Conservation (phyloP, 2,888 invertebrate genomes). For the Cryptocephalus primarius region DNA sequence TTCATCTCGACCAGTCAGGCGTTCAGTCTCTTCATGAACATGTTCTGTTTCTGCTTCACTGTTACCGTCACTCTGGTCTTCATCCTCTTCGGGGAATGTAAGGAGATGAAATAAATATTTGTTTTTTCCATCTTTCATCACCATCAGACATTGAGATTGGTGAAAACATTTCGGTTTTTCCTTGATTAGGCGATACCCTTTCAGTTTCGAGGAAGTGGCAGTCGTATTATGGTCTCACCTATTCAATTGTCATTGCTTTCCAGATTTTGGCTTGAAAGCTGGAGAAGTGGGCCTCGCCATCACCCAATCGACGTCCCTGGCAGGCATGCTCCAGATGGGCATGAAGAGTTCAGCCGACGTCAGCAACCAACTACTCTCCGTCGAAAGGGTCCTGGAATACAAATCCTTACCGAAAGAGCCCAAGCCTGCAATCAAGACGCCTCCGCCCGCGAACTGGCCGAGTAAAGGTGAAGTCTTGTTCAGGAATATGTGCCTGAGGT, state of each 20-base stretch:
- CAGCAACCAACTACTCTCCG: constrained; percentile 64
- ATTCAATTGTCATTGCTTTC: background rate
- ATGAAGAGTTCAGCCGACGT: constrained; percentile 77
- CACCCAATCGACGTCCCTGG: constrained; percentile 49
- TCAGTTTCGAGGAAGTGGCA: too few relatives aligned
- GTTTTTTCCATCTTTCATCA: too few relatives aligned
- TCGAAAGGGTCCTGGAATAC: constrained; percentile 78
- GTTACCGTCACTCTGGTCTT: constrained; percentile 54
- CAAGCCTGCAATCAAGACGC: constrained; percentile 39
- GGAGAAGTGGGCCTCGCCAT: constrained; percentile 56
- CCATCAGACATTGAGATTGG: too few relatives aligned
- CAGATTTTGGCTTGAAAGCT: constrained; percentile 29
- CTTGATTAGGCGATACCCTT: too few relatives aligned
- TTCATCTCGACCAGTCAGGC: constrained; percentile 78
- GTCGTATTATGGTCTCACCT: too few relatives aligned
- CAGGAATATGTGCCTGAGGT: constrained; percentile 52
- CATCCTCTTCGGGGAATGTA: constrained; percentile 37
- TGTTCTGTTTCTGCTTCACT: constrained; percentile 34
- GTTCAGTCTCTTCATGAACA: constrained; percentile 57
- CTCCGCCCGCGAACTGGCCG: constrained; percentile 57
- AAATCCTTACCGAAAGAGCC: constrained; percentile 50
- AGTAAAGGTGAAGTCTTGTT: constrained; percentile 51
- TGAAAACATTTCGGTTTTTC: too few relatives aligned
- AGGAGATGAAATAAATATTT: too few relatives aligned
- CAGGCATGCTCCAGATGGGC: constrained; percentile 61